A percentile compares a stretch with the other conserved stretches of the same genome.
phyloP scores from a whole-genome alignment of 1,140 invertebrate genomes.

The Drosophila tani region DNA sequence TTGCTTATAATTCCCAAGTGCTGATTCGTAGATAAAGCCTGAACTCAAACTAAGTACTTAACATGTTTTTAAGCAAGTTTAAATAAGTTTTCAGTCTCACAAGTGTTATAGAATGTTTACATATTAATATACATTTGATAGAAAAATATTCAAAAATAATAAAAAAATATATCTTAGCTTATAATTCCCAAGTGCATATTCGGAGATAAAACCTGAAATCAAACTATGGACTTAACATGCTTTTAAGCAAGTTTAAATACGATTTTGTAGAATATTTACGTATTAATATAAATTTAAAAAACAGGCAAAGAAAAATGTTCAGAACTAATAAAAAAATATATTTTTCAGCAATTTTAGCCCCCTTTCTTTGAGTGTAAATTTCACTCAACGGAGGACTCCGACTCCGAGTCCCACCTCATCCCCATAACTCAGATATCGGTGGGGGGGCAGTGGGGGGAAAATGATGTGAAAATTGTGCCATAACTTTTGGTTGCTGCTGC shows the following conservation, averaged over 20 bases:
- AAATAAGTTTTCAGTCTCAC: not conserved
- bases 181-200: not conserved
- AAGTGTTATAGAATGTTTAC: not conserved
- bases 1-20: not conserved
- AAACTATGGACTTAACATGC: too few relatives aligned
- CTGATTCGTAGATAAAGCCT: not conserved
- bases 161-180: not conserved
- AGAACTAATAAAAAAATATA: too few relatives aligned
- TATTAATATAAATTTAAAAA: not conserved
- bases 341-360: not conserved
- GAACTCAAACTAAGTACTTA: too few relatives aligned
- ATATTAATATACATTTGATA: not conserved
- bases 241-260: not conserved
- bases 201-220: too few relatives aligned
- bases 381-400: constrained; percentile 6
- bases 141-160: too few relatives aligned
- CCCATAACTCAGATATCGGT: constrained; percentile 71
- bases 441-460: constrained; percentile 50
- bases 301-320: too few relatives aligned
- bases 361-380: not conserved
- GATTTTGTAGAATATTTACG: not conserved
- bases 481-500: constrained; percentile 72
- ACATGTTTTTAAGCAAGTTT: too few relatives aligned
- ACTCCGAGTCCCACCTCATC: constrained; percentile 13
- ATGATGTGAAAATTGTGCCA: constrained; percentile 84